Conservation (phyloP, 2,113 vertebrate species). For the Parotia lawesii region DNA sequence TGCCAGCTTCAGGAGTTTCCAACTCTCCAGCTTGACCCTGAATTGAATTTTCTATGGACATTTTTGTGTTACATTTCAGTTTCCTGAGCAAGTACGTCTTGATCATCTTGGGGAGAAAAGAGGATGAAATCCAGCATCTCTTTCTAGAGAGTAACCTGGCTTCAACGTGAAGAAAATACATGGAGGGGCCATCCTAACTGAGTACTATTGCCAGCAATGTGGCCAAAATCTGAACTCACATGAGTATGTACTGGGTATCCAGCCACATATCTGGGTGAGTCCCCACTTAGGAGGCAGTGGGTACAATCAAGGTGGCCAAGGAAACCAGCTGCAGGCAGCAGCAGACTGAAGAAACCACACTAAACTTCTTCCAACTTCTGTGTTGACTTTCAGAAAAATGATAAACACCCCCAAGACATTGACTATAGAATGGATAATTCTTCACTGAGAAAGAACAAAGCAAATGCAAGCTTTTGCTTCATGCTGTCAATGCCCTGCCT, state of each 20-base stretch:
- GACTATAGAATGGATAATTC: background rate
- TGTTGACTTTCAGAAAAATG: background rate
- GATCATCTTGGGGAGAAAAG: background rate
- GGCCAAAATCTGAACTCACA: background rate
- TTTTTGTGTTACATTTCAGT: background rate
- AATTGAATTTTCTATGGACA: background rate
- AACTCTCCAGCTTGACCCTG: background rate
- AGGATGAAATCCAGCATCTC: background rate
- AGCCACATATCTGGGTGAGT: background rate
- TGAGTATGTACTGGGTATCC: background rate
- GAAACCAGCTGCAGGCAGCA: conserved; percentile 7
- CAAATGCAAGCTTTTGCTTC: background rate
- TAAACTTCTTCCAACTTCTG: background rate
- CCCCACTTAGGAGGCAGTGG: background rate
- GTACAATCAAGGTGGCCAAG: background rate
- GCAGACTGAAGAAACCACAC: background rate
- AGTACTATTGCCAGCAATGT: background rate
- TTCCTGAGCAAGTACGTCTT: background rate
- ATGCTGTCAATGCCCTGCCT: background rate
- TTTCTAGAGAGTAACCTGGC: background rate
- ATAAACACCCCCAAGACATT: background rate
- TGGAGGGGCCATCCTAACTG: background rate
- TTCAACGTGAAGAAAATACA: background rate
- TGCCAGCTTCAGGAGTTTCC: background rate
- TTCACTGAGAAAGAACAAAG: background rate